Percentiles rank a stretch among this genome's conserved stretches.
These are phyloP conservation scores for Phylloscopus trochiloides DNA, from an alignment of 2,113 vertebrate genomes.

Conservation along the genomic window DNA sequence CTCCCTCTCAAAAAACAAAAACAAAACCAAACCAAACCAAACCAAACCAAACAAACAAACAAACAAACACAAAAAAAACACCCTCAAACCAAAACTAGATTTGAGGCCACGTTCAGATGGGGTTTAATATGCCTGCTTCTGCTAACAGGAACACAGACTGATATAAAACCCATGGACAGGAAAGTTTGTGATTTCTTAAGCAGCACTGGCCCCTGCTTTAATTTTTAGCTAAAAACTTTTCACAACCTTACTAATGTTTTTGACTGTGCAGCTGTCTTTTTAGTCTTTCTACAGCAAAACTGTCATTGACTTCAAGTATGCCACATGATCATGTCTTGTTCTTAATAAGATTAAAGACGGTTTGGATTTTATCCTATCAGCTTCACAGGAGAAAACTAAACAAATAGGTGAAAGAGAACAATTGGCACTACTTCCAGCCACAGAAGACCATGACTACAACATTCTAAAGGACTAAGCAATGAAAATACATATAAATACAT, in stretches of 20 bases:
- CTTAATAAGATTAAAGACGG: neutral
- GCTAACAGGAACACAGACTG: neutral
- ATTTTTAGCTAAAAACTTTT: neutral
- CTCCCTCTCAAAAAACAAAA: neutral
- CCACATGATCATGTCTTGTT: neutral
- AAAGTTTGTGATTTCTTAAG: neutral
- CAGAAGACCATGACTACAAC: neutral
- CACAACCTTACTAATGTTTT: neutral
- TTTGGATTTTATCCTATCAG: neutral
- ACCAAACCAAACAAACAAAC: neutral
- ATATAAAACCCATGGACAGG: conserved; percentile 1
- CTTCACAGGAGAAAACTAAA: neutral
- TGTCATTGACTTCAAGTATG: neutral
- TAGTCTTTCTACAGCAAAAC: neutral
- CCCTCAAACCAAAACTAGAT: neutral
- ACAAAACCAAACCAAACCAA: too few species aligned
- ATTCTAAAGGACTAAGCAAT: neutral
- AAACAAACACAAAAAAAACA: too few species aligned
- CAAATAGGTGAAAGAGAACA: neutral
- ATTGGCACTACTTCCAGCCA: neutral
- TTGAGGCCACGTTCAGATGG: neutral
- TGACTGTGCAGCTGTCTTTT: neutral
- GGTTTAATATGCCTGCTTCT: neutral
- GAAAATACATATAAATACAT: neutral
- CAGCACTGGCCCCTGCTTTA: neutral